phyloP scores from a whole-genome alignment of 2,888 invertebrate species.

The Acholoe squamosa region DNA sequence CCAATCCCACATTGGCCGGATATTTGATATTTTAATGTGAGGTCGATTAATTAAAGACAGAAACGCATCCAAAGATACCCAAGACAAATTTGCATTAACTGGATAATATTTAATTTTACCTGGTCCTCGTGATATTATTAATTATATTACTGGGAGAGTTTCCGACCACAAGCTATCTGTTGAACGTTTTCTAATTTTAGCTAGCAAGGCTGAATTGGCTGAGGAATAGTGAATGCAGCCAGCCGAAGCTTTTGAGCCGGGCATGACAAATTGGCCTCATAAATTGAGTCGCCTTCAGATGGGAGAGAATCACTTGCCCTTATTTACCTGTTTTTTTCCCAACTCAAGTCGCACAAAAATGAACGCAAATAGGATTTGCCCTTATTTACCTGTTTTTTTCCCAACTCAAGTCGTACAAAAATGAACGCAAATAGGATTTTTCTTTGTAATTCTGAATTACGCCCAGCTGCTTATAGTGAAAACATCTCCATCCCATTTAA shows the following conservation, averaged over 20 bases:
- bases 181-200: slow-evolving; percentile 36
- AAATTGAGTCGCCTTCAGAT: not conserved
- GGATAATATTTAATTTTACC: slow-evolving; percentile 34
- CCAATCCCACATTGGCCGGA: not conserved
- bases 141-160: slow-evolving; percentile 15
- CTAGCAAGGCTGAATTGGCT: not conserved
- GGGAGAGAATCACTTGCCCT: slow-evolving; percentile 27
- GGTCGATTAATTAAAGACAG: not conserved
- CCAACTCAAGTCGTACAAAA: not conserved
- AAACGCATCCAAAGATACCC: not conserved
- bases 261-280: slow-evolving; percentile 33
- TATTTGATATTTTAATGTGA: not conserved
- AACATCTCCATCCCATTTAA: slow-evolving; percentile 22
- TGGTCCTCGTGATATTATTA: not conserved
- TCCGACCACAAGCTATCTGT: not conserved
- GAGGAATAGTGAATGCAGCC: not conserved
- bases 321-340: slow-evolving; percentile 43
- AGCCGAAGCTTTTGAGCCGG: not conserved
- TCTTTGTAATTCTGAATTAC: not conserved
- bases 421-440: slow-evolving; percentile 34
- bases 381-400: too few species aligned
- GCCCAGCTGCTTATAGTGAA: not conserved
- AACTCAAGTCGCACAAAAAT: not conserved
- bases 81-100: not conserved
- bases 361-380: slow-evolving; percentile 15